A percentile compares a stretch with the other conserved stretches of the same genome.
Evolutionary conservation across 2,797 vertebrate genomes (phyloP).

Genomic region (Podarcis lilfordi): DNA sequence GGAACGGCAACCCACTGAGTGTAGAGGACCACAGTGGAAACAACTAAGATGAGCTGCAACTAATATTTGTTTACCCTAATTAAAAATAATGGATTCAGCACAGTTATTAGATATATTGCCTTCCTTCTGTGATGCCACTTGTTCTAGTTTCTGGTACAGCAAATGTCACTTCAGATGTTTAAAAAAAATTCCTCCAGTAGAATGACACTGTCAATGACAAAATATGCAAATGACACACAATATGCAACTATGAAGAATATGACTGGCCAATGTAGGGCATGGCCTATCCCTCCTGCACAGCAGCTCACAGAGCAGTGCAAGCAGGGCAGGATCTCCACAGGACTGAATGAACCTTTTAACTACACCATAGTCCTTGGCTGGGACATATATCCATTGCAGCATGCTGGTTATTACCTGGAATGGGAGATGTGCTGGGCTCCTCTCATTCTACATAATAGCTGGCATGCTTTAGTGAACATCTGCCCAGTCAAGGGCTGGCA

Average conservation of each 20-base stretch:
- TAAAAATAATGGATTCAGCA: neutral
- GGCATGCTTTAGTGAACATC: neutral
- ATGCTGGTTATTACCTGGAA: neutral
- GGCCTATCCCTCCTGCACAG: neutral
- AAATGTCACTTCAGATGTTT: neutral
- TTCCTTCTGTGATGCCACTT: neutral
- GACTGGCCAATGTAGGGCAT: neutral
- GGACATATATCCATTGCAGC: neutral
- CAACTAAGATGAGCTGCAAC: neutral
- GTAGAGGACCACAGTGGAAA: neutral
- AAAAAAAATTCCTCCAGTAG: neutral
- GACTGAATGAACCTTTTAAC: neutral
- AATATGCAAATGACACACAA: neutral
- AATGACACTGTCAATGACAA: neutral
- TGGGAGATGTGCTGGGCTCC: neutral
- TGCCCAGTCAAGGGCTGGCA: neutral
- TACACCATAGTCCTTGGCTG: neutral
- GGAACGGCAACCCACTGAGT: constrained; percentile 20
- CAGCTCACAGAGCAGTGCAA: neutral
- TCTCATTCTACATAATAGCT: neutral
- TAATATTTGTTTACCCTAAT: neutral
- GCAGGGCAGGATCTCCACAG: neutral
- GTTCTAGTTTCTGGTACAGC: neutral
- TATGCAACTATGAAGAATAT: neutral
- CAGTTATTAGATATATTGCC: neutral